A percentile compares a stretch with the other conserved stretches of the same genome.
These are phyloP conservation scores for Spea bombifrons DNA, from an alignment of 2,113 vertebrate genomes.

Conservation along the genomic window DNA sequence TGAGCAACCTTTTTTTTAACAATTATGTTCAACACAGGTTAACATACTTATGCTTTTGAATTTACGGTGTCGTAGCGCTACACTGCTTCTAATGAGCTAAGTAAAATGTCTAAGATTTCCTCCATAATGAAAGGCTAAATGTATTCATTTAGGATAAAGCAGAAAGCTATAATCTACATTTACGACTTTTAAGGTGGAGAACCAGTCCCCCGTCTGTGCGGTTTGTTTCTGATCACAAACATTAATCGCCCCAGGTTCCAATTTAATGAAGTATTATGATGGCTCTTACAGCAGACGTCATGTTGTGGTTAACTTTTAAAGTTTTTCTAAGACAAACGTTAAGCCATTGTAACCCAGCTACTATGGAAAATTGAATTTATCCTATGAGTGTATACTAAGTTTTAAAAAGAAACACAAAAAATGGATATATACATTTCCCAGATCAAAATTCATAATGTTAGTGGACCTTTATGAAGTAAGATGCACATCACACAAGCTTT, in stretches of 20 bases:
- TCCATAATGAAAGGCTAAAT: constrained; percentile 24
- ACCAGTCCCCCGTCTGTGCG: constrained; percentile 13
- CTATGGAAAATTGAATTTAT: too few species aligned
- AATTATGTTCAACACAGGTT: background rate
- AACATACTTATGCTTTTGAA: background rate
- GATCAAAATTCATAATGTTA: too few species aligned
- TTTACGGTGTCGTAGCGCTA: background rate
- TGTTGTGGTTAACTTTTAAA: constrained; percentile 5
- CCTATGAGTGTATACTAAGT: too few species aligned
- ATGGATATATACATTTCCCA: too few species aligned
- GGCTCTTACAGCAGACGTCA: constrained; percentile 1
- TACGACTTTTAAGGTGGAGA: constrained; percentile 18
- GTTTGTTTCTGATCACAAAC: constrained; percentile 29
- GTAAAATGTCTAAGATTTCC: constrained; percentile 3
- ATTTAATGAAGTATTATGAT: constrained; percentile 40
- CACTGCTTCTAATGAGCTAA: constrained; percentile 1
- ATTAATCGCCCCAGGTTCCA: constrained; percentile 19
- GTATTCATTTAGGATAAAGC: constrained; percentile 21
- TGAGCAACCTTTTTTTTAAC: background rate
- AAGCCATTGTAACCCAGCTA: too few species aligned
- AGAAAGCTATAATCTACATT: constrained; percentile 2
- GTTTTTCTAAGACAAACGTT: background rate
- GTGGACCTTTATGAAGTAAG: too few species aligned
- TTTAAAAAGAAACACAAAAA: too few species aligned
- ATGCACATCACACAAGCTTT: too few species aligned